These are phyloP conservation scores for Pionites leucogaster DNA, from an alignment of 2,113 vertebrate genomes.

Conservation along the genomic window DNA sequence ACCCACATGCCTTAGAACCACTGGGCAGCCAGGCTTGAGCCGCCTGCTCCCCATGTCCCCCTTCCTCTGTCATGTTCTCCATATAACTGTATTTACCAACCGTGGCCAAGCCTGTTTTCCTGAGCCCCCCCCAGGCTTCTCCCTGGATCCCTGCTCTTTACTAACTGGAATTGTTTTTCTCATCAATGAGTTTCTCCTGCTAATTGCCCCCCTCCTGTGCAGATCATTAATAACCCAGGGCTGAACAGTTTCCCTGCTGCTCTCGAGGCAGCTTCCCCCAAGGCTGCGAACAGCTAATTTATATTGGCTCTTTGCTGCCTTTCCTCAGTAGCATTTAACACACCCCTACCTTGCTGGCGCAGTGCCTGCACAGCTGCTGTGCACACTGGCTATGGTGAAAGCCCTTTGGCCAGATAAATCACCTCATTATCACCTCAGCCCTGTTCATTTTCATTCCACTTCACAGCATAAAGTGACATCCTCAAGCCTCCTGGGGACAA, in stretches of 20 bases:
- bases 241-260: neutral
- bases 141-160: neutral
- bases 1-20: fast-evolving
- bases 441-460: neutral
- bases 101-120: neutral
- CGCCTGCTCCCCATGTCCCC: fast-evolving
- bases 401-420: neutral
- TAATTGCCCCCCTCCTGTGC: neutral
- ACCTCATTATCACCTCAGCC: neutral
- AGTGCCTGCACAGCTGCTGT: neutral
- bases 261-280: neutral
- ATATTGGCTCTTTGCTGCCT: neutral
- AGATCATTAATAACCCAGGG: neutral
- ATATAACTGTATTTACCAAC: neutral
- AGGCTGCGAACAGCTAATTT: neutral
- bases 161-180: neutral
- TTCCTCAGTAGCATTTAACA: neutral
- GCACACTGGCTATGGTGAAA: neutral
- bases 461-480: neutral
- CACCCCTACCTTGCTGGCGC: neutral
- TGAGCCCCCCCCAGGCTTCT: neutral
- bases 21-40: neutral
- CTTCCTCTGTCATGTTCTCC: neutral
- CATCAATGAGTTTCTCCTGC: neutral
- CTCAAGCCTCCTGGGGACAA: neutral